These are phyloP conservation scores for Oreotragus oreotragus DNA, from an alignment of 2,113 vertebrate genomes.

Conservation along the genomic window DNA sequence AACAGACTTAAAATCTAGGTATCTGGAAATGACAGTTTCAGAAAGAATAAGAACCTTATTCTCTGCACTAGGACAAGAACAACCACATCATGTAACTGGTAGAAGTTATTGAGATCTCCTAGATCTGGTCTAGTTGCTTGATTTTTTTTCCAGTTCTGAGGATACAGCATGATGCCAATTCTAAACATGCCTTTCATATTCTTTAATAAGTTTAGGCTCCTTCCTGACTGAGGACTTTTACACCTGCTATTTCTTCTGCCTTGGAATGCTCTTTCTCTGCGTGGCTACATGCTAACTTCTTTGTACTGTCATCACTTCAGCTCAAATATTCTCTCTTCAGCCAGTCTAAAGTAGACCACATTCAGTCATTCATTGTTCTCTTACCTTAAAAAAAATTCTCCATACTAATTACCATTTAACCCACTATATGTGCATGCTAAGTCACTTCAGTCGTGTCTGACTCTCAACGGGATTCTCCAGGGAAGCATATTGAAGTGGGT, in stretches of 20 bases:
- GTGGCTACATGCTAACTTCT: neutral
- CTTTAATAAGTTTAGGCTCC: neutral
- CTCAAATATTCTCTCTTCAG: neutral
- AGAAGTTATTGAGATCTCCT: neutral
- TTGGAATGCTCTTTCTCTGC: neutral
- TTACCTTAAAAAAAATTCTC: neutral
- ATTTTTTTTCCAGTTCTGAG: neutral
- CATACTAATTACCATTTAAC: neutral
- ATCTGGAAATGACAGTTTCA: neutral
- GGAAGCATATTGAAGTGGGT: neutral
- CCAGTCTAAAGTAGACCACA: neutral
- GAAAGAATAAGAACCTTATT: neutral
- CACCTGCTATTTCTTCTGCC: neutral
- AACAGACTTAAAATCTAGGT: neutral
- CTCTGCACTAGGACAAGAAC: neutral
- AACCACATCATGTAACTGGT: neutral
- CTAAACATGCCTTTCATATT: neutral
- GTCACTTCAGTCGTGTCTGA: neutral
- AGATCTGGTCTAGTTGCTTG: neutral
- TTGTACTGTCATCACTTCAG: neutral
- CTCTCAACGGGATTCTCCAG: neutral
- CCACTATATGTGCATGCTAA: neutral
- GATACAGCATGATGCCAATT: neutral
- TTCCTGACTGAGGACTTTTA: neutral
- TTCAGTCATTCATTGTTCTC: neutral